Percentiles rank a stretch among this genome's conserved stretches.
Evolutionary conservation across 2,113 vertebrate species (phyloP).

Genomic region (Pungitius pungitius): DNA sequence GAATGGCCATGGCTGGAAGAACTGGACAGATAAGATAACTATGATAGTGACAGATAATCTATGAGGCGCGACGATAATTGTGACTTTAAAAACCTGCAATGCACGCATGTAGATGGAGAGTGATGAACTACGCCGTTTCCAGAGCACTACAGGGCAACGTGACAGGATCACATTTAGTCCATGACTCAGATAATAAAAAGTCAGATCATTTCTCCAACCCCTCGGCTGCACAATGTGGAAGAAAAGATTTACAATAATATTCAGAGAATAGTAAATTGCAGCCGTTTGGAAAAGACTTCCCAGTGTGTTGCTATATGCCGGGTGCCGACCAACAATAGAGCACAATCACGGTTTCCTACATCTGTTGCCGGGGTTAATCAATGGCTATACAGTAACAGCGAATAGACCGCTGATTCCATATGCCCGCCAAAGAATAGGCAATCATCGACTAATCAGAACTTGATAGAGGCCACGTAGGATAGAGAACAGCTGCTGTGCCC

Average conservation of each 20-base stretch:
- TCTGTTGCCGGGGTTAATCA: slow-evolving; percentile 72
- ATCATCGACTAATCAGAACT: slow-evolving; percentile 77
- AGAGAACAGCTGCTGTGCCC: slow-evolving; percentile 66
- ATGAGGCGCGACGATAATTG: neutral
- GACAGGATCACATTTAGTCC: slow-evolving; percentile 28
- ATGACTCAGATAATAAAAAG: slow-evolving; percentile 17
- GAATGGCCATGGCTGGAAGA: neutral
- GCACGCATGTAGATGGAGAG: neutral
- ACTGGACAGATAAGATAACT: neutral
- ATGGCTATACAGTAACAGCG: slow-evolving; percentile 75
- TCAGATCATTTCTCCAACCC: slow-evolving; percentile 16
- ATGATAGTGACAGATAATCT: slow-evolving; percentile 18
- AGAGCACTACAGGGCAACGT: neutral
- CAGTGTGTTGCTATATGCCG: slow-evolving; percentile 49
- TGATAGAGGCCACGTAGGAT: slow-evolving; percentile 66
- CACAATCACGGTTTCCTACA: slow-evolving; percentile 70
- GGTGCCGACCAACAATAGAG: slow-evolving; percentile 63
- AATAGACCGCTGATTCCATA: slow-evolving; percentile 77
- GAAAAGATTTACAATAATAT: slow-evolving; percentile 51
- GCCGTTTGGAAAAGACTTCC: slow-evolving; percentile 55
- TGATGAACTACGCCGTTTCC: neutral
- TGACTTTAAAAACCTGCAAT: slow-evolving; percentile 10
- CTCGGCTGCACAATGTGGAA: slow-evolving; percentile 22
- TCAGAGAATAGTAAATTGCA: slow-evolving; percentile 65
- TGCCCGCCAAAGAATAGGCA: slow-evolving; percentile 72